Evolutionary conservation across 2,113 vertebrate species (phyloP).

Genomic region (Muscicapa adusta): DNA sequence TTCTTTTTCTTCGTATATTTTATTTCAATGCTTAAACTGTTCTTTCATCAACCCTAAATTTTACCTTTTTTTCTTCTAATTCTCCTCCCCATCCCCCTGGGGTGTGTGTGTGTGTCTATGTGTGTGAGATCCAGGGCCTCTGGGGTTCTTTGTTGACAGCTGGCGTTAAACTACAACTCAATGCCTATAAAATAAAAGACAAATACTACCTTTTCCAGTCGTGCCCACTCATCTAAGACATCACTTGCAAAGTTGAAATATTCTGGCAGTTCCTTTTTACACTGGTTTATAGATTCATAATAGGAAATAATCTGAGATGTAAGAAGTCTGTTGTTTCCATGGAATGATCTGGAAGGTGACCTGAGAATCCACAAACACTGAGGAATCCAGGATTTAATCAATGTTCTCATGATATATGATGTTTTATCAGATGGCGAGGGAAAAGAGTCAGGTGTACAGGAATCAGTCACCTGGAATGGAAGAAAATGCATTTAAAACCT

Average conservation of each 20-base stretch:
- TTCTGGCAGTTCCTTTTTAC: constrained; percentile 62
- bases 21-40: neutral
- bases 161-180: neutral
- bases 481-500: neutral
- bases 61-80: neutral
- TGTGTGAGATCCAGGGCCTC: neutral
- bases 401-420: constrained; percentile 10
- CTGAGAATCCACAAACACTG: neutral
- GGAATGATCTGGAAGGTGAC: neutral
- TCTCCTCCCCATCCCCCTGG: neutral
- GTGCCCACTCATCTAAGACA: constrained; percentile 75
- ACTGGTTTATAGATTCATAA: constrained; percentile 68
- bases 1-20: neutral
- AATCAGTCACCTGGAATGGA: constrained; percentile 11
- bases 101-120: neutral
- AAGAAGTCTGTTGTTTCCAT: neutral
- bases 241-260: constrained; percentile 83
- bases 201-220: constrained; percentile 74
- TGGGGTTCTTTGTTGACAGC: neutral
- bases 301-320: constrained; percentile 60
- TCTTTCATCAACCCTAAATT: neutral
- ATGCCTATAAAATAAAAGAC: neutral
- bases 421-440: neutral
- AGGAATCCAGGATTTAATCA: neutral
- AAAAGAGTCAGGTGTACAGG: neutral